phyloP scores from a whole-genome alignment of 2,888 invertebrate species.

The Seladonia tumulorum region DNA sequence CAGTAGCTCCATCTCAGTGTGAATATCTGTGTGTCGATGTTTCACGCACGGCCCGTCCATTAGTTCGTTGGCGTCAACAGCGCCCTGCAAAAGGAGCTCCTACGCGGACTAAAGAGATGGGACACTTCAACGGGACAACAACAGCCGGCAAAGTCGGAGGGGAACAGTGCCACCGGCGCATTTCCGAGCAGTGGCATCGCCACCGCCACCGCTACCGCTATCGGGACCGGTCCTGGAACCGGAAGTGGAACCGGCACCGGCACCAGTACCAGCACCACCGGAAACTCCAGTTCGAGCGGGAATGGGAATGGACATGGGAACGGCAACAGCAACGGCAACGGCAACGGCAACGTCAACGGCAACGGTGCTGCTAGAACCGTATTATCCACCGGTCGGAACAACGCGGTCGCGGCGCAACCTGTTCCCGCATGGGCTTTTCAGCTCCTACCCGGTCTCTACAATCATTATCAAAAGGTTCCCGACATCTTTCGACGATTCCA shows the following conservation, averaged over 20 bases:
- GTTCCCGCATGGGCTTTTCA: slow-evolving; percentile 92
- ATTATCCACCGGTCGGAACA: slow-evolving; percentile 36
- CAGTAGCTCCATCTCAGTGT: slow-evolving; percentile 52
- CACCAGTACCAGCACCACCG: neutral
- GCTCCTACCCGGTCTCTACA: slow-evolving; percentile 93
- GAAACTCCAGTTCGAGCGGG: neutral
- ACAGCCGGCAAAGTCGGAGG: slow-evolving; percentile 37
- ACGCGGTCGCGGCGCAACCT: slow-evolving; percentile 61
- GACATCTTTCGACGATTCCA: slow-evolving; percentile 43
- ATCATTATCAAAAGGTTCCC: slow-evolving; percentile 93
- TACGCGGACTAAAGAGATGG: slow-evolving; percentile 81
- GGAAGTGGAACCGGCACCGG: neutral
- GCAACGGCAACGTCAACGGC: neutral
- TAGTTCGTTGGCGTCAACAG: slow-evolving; percentile 82
- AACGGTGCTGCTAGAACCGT: slow-evolving; percentile 16
- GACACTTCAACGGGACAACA: slow-evolving; percentile 63
- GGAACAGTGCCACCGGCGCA: slow-evolving; percentile 17
- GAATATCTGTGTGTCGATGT: slow-evolving; percentile 73
- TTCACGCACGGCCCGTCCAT: slow-evolving; percentile 75
- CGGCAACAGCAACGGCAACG: neutral
- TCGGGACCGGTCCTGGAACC: neutral
- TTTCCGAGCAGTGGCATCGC: slow-evolving; percentile 20
- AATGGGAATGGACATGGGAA: neutral
- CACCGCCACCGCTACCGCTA: neutral
- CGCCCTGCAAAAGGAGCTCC: slow-evolving; percentile 82